Evolutionary conservation across 2,888 invertebrate genomes (phyloP).

Genomic region (Oligia strigilis): DNA sequence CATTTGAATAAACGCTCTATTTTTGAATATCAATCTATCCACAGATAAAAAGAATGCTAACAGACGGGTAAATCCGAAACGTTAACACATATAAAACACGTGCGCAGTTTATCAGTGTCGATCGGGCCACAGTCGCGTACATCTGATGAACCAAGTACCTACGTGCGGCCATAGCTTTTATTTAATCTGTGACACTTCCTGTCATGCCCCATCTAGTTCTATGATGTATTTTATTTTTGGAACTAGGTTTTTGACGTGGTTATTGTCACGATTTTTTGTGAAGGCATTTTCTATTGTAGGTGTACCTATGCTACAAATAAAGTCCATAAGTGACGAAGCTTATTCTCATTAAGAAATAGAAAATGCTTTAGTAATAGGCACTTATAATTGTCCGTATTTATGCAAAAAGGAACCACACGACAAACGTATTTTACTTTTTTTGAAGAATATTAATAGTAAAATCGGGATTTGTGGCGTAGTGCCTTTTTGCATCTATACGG

Average conservation of each 20-base stretch:
- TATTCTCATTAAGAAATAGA: neutral
- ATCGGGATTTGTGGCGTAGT: too few relatives aligned
- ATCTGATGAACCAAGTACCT: conserved; percentile 62
- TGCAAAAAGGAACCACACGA: too few relatives aligned
- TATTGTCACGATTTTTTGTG: conserved; percentile 31
- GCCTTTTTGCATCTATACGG: too few relatives aligned
- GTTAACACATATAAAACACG: conserved; percentile 54
- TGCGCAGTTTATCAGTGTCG: conserved; percentile 61
- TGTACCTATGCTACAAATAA: neutral
- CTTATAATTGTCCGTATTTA: too few relatives aligned
- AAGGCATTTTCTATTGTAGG: neutral
- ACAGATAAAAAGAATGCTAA: conserved; percentile 38
- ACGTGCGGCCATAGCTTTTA: conserved; percentile 65
- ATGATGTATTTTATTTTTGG: conserved; percentile 52
- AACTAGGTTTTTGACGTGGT: conserved; percentile 36
- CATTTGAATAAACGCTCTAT: conserved; percentile 8
- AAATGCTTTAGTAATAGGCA: neutral
- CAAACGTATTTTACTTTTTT: too few relatives aligned
- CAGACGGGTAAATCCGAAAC: conserved; percentile 53
- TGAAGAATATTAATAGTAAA: too few relatives aligned
- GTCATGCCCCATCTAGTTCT: conserved; percentile 63
- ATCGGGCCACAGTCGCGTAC: conserved; percentile 62
- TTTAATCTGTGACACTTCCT: conserved; percentile 75
- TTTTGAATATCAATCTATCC: conserved; percentile 49
- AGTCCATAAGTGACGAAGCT: neutral